Conservation (phyloP, 1,140 invertebrate genomes). For the Leptestheria dahalacensis region DNA sequence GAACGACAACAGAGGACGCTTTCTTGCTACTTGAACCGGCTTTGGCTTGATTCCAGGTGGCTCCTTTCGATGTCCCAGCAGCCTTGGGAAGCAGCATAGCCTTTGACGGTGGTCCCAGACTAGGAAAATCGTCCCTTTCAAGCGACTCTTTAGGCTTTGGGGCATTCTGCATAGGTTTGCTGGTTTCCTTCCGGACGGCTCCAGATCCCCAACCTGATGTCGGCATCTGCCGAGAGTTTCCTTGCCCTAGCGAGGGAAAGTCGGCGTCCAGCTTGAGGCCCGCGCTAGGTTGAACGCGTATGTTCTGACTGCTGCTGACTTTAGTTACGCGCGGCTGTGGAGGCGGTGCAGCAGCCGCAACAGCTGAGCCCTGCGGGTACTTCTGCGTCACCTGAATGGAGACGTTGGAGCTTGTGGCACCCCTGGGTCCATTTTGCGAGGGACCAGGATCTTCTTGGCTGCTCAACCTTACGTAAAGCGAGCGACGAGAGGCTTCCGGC, state of each 20-base stretch:
- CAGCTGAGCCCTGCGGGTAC: constrained; percentile 3
- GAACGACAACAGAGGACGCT: constrained; percentile 18
- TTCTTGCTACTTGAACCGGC: constrained; percentile 12
- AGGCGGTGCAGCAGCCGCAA: background rate
- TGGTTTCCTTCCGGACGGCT: constrained; percentile 20
- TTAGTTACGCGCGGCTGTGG: constrained; percentile 13
- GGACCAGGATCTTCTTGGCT: background rate
- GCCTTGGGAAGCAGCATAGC: background rate
- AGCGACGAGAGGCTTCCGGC: constrained; percentile 14
- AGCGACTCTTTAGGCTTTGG: constrained; percentile 28
- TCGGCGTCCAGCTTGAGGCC: background rate
- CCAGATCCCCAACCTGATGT: background rate
- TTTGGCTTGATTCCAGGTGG: background rate
- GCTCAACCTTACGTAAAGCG: background rate
- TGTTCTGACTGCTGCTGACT: constrained; percentile 15
- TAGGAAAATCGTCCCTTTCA: constrained; percentile 37
- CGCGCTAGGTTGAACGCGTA: constrained; percentile 14
- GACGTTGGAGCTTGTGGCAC: background rate
- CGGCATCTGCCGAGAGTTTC: constrained; percentile 26
- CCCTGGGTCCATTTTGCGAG: background rate
- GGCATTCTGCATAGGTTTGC: constrained; percentile 28
- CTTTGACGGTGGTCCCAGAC: constrained; percentile 13
- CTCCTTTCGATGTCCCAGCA: background rate
- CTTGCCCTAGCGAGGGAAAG: background rate
- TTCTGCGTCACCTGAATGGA: background rate